These are phyloP conservation scores for Drosophila arawakana DNA, from an alignment of 1,140 invertebrate genomes.

Conservation along the genomic window DNA sequence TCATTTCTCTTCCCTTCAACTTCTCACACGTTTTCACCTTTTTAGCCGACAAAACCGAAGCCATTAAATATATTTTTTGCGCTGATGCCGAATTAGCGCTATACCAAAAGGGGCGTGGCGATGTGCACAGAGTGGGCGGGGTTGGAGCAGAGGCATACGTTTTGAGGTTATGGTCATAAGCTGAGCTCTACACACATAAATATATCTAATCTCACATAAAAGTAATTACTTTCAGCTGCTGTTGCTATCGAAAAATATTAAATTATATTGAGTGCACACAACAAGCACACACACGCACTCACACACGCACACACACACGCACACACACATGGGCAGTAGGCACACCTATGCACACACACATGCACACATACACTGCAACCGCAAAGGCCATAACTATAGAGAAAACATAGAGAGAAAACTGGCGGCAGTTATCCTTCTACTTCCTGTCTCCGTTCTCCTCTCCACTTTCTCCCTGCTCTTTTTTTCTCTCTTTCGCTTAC, in stretches of 20 bases:
- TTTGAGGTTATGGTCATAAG: slow-evolving; percentile 41
- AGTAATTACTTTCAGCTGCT: slow-evolving; percentile 82
- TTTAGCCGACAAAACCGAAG: slow-evolving; percentile 19
- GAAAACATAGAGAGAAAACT: slow-evolving; percentile 12
- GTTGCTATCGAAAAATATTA: slow-evolving; percentile 82
- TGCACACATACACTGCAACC: slow-evolving; percentile 21
- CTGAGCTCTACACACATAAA: slow-evolving; percentile 60
- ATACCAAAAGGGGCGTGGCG: background rate
- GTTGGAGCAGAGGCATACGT: background rate
- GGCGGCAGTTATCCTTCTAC: slow-evolving; percentile 24
- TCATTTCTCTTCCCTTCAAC: background rate
- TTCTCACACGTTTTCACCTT: slow-evolving; percentile 4
- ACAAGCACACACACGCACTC: slow-evolving; percentile 26
- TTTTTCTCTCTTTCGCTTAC: background rate
- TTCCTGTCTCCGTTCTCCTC: background rate
- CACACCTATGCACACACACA: slow-evolving; percentile 11
- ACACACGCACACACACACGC: slow-evolving; percentile 17
- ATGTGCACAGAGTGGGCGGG: background rate
- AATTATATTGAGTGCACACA: slow-evolving; percentile 79
- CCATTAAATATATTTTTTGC: slow-evolving; percentile 73
- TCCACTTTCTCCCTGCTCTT: background rate
- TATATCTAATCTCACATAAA: slow-evolving; percentile 82
- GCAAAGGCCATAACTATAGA: slow-evolving; percentile 67
- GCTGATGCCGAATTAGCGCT: slow-evolving; percentile 74
- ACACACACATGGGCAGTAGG: slow-evolving; percentile 27